Conservation (phyloP, 2,797 vertebrate species). For the Linurgus olivaceus region DNA sequence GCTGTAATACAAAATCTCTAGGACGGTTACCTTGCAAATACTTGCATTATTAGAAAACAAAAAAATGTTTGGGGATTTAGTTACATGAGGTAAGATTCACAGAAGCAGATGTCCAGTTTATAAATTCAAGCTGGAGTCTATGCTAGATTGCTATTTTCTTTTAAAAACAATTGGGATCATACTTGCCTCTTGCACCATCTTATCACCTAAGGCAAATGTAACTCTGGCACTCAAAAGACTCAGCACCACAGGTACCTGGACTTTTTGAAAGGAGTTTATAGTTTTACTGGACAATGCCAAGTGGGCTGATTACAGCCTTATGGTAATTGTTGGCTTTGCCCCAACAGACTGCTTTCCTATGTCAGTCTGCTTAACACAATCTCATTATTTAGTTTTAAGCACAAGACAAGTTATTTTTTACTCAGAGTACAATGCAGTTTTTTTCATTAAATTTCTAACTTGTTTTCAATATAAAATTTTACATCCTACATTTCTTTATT, state of each 20-base stretch:
- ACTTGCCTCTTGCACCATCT: neutral
- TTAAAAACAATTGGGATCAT: neutral
- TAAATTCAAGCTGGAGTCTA: neutral
- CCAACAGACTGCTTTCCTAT: neutral
- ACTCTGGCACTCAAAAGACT: conserved; percentile 14
- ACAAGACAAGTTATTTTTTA: neutral
- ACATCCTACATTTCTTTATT: neutral
- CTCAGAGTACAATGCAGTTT: neutral
- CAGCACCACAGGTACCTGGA: conserved; percentile 47
- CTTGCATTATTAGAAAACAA: neutral
- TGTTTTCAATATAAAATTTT: neutral
- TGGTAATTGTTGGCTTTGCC: conserved; percentile 25
- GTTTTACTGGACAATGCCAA: conserved; percentile 39
- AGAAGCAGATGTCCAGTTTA: neutral
- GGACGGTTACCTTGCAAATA: neutral
- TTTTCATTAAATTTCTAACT: neutral
- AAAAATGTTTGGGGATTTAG: neutral
- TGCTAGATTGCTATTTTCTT: neutral
- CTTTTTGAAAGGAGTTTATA: conserved; percentile 32
- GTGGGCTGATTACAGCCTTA: conserved; percentile 55
- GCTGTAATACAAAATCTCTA: neutral
- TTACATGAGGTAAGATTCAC: neutral
- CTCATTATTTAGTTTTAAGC: neutral
- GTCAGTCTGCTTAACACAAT: neutral
- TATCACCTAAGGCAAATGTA: conserved; percentile 39